phyloP scores from a whole-genome alignment of 2,113 vertebrate genomes.

The Tympanuchus pallidicinctus region DNA sequence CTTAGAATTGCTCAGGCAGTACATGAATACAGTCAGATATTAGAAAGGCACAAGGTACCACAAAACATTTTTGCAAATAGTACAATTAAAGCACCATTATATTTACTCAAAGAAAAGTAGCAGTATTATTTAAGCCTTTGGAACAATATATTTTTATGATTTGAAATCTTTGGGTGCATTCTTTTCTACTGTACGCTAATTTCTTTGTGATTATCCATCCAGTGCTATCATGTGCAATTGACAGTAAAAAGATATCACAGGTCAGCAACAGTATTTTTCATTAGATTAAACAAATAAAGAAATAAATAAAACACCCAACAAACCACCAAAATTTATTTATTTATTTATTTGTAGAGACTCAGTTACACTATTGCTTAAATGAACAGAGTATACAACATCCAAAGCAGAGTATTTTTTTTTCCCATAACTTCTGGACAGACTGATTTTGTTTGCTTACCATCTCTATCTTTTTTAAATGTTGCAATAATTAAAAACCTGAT shows the following conservation, averaged over 20 bases:
- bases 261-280: not conserved
- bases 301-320: no score
- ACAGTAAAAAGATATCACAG: not conserved
- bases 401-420: not conserved
- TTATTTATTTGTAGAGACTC: not conserved
- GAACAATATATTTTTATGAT: not conserved
- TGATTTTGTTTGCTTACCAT: not conserved
- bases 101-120: not conserved
- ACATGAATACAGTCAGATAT: not conserved
- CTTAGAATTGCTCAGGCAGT: not conserved
- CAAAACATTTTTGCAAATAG: not conserved
- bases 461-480: not conserved
- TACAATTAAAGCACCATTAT: not conserved
- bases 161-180: not conserved
- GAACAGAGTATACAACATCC: not conserved
- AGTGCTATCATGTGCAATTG: not conserved
- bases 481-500: not conserved
- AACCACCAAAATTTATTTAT: no score
- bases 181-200: not conserved
- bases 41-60: not conserved
- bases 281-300: not conserved
- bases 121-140: not conserved
- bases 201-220: not conserved
- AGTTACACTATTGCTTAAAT: not conserved
- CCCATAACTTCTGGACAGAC: rapidly evolving